Evolutionary conservation across 2,888 invertebrate genomes (phyloP).

Genomic region (Lottia scabra): DNA sequence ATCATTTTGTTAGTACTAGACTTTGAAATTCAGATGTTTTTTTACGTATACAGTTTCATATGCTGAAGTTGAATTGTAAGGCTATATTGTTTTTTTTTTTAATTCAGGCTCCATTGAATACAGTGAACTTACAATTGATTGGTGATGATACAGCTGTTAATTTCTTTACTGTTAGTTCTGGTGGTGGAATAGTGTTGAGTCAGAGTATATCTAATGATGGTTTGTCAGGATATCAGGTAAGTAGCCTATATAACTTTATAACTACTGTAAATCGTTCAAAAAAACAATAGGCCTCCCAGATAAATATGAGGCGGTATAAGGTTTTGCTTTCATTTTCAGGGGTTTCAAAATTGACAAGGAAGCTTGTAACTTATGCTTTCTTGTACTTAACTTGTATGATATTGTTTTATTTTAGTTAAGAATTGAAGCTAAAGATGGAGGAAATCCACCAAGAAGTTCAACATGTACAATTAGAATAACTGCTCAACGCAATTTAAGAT

Average conservation of each 20-base stretch:
- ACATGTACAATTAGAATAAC: slow-evolving; percentile 44
- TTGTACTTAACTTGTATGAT: background rate
- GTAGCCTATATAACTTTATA: too few species aligned
- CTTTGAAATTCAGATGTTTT: too few species aligned
- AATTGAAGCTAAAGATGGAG: slow-evolving; percentile 58
- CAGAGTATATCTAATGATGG: slow-evolving; percentile 45
- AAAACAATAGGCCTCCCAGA: too few species aligned
- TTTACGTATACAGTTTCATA: too few species aligned
- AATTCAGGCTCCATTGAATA: slow-evolving; percentile 42
- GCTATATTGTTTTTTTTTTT: background rate
- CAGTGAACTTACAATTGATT: slow-evolving; percentile 38
- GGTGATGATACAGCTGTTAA: slow-evolving; percentile 46
- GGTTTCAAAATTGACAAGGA: background rate
- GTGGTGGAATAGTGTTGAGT: slow-evolving; percentile 47
- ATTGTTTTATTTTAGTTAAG: slow-evolving; percentile 39
- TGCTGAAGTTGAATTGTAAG: background rate
- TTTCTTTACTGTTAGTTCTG: slow-evolving; percentile 50
- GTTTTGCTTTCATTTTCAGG: background rate
- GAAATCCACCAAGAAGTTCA: slow-evolving; percentile 47
- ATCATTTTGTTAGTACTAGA: too few species aligned
- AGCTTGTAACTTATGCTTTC: background rate
- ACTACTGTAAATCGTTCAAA: background rate
- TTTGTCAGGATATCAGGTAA: slow-evolving; percentile 44
- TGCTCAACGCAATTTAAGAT: slow-evolving; percentile 43
- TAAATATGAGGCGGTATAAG: too few species aligned